phyloP scores from a whole-genome alignment of 2,888 invertebrate genomes.

The Mythimna vitellina region DNA sequence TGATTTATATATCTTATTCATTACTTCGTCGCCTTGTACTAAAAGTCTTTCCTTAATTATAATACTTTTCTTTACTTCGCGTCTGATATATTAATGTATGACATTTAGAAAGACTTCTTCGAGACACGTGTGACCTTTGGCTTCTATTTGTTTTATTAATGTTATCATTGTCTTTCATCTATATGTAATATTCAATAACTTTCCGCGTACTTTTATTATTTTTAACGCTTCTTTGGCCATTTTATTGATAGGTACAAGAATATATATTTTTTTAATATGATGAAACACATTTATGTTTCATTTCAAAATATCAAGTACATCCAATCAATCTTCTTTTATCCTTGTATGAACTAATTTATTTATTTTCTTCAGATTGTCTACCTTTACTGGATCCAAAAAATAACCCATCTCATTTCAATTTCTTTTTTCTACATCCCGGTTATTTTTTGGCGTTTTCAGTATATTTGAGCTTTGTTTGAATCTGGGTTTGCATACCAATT shows the following conservation, averaged over 20 bases:
- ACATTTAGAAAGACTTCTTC: neutral
- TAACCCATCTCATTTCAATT: neutral
- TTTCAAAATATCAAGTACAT: neutral
- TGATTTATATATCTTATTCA: conserved; percentile 10
- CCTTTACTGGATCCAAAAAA: neutral
- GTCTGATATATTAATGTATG: neutral
- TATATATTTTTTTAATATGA: neutral
- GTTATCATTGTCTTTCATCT: neutral
- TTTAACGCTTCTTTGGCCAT: neutral
- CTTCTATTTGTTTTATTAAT: conserved; percentile 23
- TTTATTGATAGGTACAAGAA: neutral
- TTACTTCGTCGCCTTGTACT: neutral
- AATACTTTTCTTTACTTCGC: neutral
- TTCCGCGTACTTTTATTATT: conserved; percentile 1
- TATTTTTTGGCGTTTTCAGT: neutral
- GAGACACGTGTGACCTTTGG: conserved; percentile 15
- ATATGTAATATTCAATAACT: neutral
- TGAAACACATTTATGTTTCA: neutral
- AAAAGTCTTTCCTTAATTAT: neutral
- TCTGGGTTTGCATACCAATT: conserved; percentile 1
- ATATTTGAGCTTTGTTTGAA: neutral
- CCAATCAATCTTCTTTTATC: neutral
- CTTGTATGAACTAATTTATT: neutral
- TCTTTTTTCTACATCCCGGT: neutral
- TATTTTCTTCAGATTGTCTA: neutral